Conservation (phyloP, 1,140 invertebrate genomes). For the Drosophila parvula region DNA sequence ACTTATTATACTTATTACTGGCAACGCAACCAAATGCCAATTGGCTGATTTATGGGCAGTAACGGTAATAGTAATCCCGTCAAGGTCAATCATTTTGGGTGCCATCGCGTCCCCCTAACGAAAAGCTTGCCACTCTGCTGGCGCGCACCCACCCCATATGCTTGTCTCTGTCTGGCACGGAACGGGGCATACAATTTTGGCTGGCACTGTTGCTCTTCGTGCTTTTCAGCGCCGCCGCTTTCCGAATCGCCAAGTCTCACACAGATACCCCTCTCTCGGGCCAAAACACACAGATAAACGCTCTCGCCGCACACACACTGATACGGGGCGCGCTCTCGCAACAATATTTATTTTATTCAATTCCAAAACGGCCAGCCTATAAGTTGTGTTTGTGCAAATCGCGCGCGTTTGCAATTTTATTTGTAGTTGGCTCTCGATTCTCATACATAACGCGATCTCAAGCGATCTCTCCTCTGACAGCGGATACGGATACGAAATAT, state of each 20-base stretch:
- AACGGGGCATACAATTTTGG: background rate
- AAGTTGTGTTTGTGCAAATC: slow-evolving; percentile 52
- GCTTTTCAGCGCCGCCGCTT: slow-evolving; percentile 28
- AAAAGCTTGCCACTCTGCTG: slow-evolving; percentile 20
- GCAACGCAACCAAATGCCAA: background rate
- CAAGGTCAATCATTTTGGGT: slow-evolving; percentile 29
- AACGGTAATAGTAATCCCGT: slow-evolving; percentile 16
- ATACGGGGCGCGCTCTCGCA: slow-evolving; percentile 7
- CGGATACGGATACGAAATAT: slow-evolving; percentile 4
- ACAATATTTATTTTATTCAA: slow-evolving; percentile 54
- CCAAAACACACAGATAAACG: background rate
- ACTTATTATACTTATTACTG: background rate
- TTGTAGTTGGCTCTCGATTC: slow-evolving; percentile 17
- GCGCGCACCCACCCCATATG: background rate
- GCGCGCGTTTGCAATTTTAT: slow-evolving; percentile 38
- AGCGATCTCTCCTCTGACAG: slow-evolving; percentile 8
- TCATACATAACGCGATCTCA: slow-evolving; percentile 44
- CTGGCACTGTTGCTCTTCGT: slow-evolving; percentile 16
- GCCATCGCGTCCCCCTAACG: slow-evolving; percentile 22
- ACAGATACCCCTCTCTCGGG: slow-evolving; percentile 33
- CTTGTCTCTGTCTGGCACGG: slow-evolving; percentile 23
- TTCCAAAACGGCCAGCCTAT: slow-evolving; percentile 45
- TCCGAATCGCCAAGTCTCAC: slow-evolving; percentile 21
- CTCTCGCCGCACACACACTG: background rate
- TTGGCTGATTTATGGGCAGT: slow-evolving; percentile 19